phyloP scores from a whole-genome alignment of 2,797 vertebrate genomes.

The Sebastes vulpes region DNA sequence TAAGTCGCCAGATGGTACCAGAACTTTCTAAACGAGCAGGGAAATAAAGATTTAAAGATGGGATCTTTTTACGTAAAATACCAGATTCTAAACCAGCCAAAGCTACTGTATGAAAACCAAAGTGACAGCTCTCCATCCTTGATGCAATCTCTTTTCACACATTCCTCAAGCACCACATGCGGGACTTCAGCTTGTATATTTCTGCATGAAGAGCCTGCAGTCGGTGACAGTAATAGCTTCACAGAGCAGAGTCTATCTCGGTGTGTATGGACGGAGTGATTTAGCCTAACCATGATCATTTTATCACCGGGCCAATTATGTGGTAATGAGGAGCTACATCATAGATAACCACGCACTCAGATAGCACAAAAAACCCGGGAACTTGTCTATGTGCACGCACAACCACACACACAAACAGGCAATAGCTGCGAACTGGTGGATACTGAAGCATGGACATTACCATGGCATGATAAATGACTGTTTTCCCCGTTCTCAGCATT shows the following conservation, averaged over 20 bases:
- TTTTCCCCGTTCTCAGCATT: constrained; percentile 73
- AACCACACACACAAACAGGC: neutral
- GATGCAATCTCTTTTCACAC: constrained; percentile 1
- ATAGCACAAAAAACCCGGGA: constrained; percentile 29
- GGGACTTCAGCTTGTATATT: constrained; percentile 36
- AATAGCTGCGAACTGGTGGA: constrained; percentile 58
- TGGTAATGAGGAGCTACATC: constrained; percentile 80
- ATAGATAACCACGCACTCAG: constrained; percentile 66
- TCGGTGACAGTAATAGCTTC: constrained; percentile 38
- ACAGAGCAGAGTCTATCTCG: constrained; percentile 35
- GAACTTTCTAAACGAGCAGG: constrained; percentile 21
- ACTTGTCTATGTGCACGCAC: constrained; percentile 3
- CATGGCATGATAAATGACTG: constrained; percentile 79
- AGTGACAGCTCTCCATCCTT: constrained; percentile 32
- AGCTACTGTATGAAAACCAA: constrained; percentile 23
- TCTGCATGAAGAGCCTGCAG: constrained; percentile 22
- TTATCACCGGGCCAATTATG: constrained; percentile 77
- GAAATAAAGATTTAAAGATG: constrained; percentile 16
- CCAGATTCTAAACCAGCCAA: neutral
- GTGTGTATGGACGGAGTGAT: constrained; percentile 54
- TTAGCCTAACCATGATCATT: constrained; percentile 66
- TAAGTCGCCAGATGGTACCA: constrained; percentile 32
- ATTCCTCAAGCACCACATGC: constrained; percentile 1
- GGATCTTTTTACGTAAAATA: constrained; percentile 34
- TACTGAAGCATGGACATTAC: constrained; percentile 75